Evolutionary conservation across 1,140 invertebrate species (phyloP).

Genomic region (Goniozus legneri): DNA sequence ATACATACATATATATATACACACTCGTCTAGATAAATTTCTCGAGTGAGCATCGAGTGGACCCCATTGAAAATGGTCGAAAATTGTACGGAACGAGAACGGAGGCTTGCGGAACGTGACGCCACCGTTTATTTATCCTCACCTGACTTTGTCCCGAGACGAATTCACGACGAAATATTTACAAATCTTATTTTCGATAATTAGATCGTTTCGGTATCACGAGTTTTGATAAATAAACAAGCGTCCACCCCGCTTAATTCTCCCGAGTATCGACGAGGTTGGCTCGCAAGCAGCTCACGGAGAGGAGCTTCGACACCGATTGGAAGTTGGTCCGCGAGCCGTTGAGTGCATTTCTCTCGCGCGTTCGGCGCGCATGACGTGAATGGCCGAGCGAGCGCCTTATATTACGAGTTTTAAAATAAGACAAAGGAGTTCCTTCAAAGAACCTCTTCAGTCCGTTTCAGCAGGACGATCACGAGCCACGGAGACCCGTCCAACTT

Average conservation of each 20-base stretch:
- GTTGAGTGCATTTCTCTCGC: constrained; percentile 38
- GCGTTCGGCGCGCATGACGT: no score
- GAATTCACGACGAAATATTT: no score
- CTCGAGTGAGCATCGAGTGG: no score
- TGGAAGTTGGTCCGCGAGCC: constrained; percentile 32
- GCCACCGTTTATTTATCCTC: no score
- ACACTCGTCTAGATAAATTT: background rate
- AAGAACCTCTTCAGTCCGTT: constrained; percentile 15
- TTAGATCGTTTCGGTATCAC: no score
- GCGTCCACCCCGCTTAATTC: no score
- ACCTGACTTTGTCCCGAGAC: no score
- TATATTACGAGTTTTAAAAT: constrained; percentile 32
- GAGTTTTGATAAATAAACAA: no score
- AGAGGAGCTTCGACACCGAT: constrained; percentile 38
- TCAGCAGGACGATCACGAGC: constrained; percentile 45
- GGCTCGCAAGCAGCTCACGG: constrained; percentile 35
- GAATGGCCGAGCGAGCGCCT: constrained; percentile 28
- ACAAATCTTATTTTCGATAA: background rate
- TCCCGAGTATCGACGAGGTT: no score
- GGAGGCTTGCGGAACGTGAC: constrained; percentile 5
- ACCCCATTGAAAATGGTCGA: background rate
- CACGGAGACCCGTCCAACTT: constrained; percentile 34
- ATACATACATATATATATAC: background rate
- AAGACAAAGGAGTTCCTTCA: constrained; percentile 29
- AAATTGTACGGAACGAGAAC: constrained; percentile 8